Conservation (phyloP, 2,113 vertebrate species). For the Corapipo altera region DNA sequence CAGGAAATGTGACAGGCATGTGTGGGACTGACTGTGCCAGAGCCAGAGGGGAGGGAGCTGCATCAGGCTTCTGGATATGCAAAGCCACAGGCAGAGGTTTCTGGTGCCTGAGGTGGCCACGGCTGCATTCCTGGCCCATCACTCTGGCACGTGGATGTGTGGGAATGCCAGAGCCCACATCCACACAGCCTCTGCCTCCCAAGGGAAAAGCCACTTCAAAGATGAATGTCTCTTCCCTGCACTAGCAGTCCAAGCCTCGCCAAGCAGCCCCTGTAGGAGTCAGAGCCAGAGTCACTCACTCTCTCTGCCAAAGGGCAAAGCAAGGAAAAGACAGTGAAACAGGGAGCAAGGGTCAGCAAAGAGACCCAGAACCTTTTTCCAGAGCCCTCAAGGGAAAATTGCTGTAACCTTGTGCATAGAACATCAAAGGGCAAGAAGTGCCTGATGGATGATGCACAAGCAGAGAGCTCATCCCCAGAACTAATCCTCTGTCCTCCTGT, state of each 20-base stretch:
- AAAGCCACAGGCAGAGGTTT: background rate
- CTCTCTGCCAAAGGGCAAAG: background rate
- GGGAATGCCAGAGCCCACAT: background rate
- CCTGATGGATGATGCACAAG: background rate
- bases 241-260: accelerated
- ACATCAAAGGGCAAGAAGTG: accelerated
- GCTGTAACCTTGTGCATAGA: accelerated
- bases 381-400: background rate
- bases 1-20: background rate
- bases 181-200: background rate
- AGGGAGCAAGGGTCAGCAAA: background rate
- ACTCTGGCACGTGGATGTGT: accelerated
- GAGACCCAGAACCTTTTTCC: background rate
- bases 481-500: background rate
- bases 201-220: background rate
- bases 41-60: background rate
- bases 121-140: background rate
- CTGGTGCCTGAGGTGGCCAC: background rate
- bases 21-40: background rate
- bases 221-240: background rate
- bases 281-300: background rate
- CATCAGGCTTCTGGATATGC: background rate
- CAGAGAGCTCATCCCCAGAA: background rate
- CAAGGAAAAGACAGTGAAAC: background rate
- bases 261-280: background rate